Evolutionary conservation across 2,888 invertebrate genomes (phyloP).

Genomic region (Polyommatus iphigenia): DNA sequence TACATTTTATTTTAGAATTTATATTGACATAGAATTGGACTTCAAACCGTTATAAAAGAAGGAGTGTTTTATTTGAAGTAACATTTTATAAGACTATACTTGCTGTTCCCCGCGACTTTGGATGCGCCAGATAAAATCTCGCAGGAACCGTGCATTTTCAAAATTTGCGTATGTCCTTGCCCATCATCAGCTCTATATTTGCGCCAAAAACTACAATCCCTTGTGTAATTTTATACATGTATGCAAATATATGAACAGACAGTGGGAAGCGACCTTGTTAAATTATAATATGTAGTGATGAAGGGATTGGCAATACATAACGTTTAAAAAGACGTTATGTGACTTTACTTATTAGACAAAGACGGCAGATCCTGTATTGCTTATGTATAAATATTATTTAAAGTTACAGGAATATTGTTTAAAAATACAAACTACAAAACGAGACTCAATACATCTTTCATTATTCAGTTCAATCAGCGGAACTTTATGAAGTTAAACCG

Average conservation of each 20-base stretch:
- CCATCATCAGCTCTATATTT: too few relatives aligned
- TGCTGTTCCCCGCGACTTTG: neutral
- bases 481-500: slow-evolving; percentile 9
- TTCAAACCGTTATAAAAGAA: neutral
- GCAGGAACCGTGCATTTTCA: too few relatives aligned
- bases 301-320: too few relatives aligned
- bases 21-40: slow-evolving; percentile 5
- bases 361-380: too few relatives aligned
- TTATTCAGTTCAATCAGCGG: slow-evolving; percentile 15
- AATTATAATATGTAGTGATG: too few relatives aligned
- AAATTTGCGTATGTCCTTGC: too few relatives aligned
- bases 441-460: neutral
- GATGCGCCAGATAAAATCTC: neutral
- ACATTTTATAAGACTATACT: neutral
- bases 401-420: neutral
- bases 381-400: neutral
- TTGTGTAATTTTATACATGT: too few relatives aligned
- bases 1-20: slow-evolving; percentile 6
- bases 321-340: too few relatives aligned
- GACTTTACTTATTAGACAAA: too few relatives aligned
- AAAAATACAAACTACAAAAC: neutral
- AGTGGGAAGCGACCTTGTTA: too few relatives aligned
- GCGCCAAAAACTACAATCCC: too few relatives aligned
- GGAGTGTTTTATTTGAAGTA: neutral
- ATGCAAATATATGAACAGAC: too few relatives aligned